Percentiles rank a stretch among this genome's conserved stretches.
phyloP scores from a whole-genome alignment of 1,140 invertebrate species.

The roundworm (Caenorhabditis elegans) region DNA sequence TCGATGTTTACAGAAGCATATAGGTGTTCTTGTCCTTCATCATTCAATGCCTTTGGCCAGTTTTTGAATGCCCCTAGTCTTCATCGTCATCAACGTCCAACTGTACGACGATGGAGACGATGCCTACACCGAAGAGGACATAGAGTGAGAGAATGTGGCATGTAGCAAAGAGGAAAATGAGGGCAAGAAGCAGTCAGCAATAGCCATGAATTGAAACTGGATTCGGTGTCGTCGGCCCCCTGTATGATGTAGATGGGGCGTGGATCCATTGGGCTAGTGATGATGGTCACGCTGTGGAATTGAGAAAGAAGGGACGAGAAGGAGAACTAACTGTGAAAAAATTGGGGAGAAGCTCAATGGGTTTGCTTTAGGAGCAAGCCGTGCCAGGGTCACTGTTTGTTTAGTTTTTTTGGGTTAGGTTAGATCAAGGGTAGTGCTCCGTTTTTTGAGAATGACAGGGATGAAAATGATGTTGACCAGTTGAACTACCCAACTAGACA shows the following conservation, averaged over 20 bases:
- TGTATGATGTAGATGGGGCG: constrained; percentile 18
- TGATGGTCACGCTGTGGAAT: background rate
- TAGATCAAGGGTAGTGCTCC: background rate
- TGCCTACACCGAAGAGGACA: background rate
- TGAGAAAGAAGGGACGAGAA: background rate
- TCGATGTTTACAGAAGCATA: constrained; percentile 14
- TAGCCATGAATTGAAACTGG: constrained; percentile 24
- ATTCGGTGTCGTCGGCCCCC: too few relatives aligned
- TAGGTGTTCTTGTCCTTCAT: background rate
- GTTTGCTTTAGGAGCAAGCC: background rate
- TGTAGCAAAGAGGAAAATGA: constrained; percentile 33
- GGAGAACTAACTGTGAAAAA: background rate
- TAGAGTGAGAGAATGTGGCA: background rate
- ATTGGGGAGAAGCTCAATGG: background rate
- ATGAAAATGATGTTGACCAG: background rate
- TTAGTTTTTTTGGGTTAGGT: background rate
- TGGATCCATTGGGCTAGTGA: background rate
- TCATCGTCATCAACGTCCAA: too few relatives aligned
- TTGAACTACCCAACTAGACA: too few relatives aligned
- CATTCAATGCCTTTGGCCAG: constrained; percentile 22
- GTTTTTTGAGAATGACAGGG: background rate
- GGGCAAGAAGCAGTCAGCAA: constrained; percentile 24
- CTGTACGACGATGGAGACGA: constrained; percentile 9
- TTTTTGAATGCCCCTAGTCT: background rate
- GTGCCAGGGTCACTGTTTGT: constrained; percentile 25